These are phyloP conservation scores for Eledona agricola DNA, from an alignment of 2,888 invertebrate species.

Conservation along the genomic window DNA sequence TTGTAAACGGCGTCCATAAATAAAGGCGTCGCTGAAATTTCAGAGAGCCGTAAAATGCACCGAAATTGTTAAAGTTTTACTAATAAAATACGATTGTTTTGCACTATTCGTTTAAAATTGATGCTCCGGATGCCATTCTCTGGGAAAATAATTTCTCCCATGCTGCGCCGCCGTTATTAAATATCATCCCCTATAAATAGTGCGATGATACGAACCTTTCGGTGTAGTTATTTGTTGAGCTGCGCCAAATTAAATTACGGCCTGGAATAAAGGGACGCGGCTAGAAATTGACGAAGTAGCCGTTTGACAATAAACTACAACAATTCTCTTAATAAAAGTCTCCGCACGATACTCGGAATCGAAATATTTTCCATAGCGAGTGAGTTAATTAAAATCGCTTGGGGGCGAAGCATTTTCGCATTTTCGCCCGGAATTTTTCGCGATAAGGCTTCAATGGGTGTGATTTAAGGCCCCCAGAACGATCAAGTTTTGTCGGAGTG, in stretches of 20 bases:
- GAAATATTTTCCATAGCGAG: neutral
- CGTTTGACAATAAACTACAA: too few relatives aligned
- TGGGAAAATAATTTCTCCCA: too few relatives aligned
- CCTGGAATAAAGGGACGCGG: neutral
- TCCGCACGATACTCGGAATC: too few relatives aligned
- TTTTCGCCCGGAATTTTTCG: conserved; percentile 1
- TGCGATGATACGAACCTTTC: too few relatives aligned
- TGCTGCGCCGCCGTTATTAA: too few relatives aligned
- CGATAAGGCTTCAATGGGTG: conserved; percentile 16
- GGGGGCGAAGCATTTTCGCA: neutral
- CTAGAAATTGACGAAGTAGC: too few relatives aligned
- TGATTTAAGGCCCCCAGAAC: conserved; percentile 17
- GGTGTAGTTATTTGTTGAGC: neutral
- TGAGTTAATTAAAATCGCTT: conserved; percentile 1
- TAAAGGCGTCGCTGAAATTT: conserved; percentile 13
- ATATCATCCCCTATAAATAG: too few relatives aligned
- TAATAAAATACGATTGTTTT: too few relatives aligned
- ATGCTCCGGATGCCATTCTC: too few relatives aligned
- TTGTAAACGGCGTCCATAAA: conserved; percentile 23
- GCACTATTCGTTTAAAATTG: too few relatives aligned
- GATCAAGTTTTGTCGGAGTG: conserved; percentile 9
- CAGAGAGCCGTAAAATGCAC: conserved; percentile 2
- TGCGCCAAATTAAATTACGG: conserved; percentile 5
- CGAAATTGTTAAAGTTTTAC: neutral
- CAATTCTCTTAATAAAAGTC: too few relatives aligned